Base-by-base conservation (phyloP, 2,888 invertebrate genomes). In the Agrilus cyanescens region DNA sequence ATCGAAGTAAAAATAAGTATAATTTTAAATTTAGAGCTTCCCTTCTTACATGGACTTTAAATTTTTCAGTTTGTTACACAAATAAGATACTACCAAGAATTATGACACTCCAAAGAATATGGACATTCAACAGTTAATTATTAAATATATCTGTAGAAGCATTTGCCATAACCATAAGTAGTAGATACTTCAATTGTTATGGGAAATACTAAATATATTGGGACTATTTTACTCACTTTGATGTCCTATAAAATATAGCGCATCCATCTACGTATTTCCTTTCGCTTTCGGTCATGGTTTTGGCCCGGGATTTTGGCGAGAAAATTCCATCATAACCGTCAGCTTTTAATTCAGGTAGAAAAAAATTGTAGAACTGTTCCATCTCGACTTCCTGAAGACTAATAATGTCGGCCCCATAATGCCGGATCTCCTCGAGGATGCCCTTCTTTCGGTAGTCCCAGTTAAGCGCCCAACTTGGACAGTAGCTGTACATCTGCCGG, bases 401-500 rank as follows among this genome's bases (percentile, higher is more conserved):
- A 65, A 98, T 95, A 57, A 98, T 93, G 68, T 98, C 97, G 38
- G 96, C 95, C 41, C 87, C 83, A 68, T 95, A 96, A 67, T 91
- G 91, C 54, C 88, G 77, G 61, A 98, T 93, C 71, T 98, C 97
- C 62, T 90, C 89, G 61, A 98, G 78, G 62, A 98, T 97, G 48
- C 89, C 86, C 70, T 94, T 94, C 74, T 95, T 94, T 56, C 98
- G 76, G 73, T 97, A 97, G 61, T 95, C 94, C 98, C 98, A 98
- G 66, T 86, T 87, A 46, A 98, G 77, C 41, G 97, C 97, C 97
- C 97, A 98, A 56, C 90, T 87, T 15, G 98, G 97, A 68, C 97
- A 98, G 72, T 98, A 98, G 57, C 93, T 95, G 73, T 98, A 98
- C 87, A 95, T 91, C 71, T 95, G 94, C 58, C 95, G 73, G 41